These are phyloP conservation scores for Theonella swinhoei DNA, from an alignment of 37 sponge, comb jelly and placozoan genomes.

Conservation along the genomic window DNA sequence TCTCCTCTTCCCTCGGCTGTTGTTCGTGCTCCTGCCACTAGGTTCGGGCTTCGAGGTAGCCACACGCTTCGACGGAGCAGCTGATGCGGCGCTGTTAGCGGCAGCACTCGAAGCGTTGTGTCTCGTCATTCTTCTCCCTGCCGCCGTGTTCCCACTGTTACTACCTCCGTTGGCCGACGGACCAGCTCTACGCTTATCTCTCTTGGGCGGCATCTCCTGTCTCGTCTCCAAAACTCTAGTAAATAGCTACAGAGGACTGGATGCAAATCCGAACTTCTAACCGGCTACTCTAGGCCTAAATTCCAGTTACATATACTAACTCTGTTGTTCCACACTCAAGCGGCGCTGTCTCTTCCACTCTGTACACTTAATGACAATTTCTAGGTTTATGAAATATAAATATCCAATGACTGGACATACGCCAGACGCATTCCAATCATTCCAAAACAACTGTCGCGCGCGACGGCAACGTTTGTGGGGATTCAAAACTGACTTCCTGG, in stretches of 20 bases:
- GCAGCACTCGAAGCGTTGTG: background rate
- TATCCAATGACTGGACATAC: background rate
- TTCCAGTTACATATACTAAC: no score
- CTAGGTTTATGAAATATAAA: background rate
- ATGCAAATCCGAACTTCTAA: no score
- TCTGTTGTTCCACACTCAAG: no score
- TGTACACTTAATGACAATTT: no score
- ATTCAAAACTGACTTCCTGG: slow-evolving; percentile 12
- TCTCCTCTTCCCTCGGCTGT: slow-evolving; percentile 27
- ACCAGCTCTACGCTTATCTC: background rate
- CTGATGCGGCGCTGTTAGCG: background rate
- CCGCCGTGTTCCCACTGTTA: background rate
- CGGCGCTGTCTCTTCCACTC: no score
- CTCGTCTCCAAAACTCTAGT: no score
- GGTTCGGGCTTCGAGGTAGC: background rate
- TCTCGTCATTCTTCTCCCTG: background rate
- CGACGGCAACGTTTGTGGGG: background rate
- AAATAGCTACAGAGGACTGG: no score
- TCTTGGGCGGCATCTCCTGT: slow-evolving; percentile 14
- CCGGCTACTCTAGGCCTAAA: no score
- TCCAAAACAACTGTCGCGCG: slow-evolving; percentile 5
- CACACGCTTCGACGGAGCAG: background rate
- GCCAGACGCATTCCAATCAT: slow-evolving; percentile 29
- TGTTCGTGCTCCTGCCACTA: slow-evolving; percentile 36
- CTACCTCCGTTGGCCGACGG: background rate